Evolutionary conservation across 1,140 invertebrate species (phyloP), one percentile per base, ranked within the genome.

Genomic region (Zaprionus tsacasi): DNA sequence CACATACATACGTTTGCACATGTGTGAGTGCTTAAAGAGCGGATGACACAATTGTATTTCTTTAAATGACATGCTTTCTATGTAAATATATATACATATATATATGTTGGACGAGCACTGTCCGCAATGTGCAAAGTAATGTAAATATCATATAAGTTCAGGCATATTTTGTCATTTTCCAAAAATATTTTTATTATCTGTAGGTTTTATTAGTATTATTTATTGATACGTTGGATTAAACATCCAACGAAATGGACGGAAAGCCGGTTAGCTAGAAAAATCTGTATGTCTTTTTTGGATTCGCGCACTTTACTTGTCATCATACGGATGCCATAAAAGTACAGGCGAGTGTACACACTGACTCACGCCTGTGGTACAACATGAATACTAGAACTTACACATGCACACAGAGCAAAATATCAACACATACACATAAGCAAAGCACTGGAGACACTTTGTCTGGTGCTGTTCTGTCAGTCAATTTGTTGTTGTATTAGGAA

Each of bases 361-460:
- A 45, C 40, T 7, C 40, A 43, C 40, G 40, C n/a, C 21, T 21
- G 2, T 21, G 2, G n/a, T 13, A 45, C 40, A 15, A 38, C 11
- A 45, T 8, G n/a, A 45, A 45, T n/a, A 45, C 40, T 40, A 40
- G 38, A 12, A 45, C 40, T 7, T 7, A 17, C 40, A 45, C 40
- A 48, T n/a, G 15, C 48, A 55, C 6, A 21, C 50, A 55, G n/a
- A 50, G 1, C 17, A 0, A 5, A 52, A 52, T 7, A 56, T 56
- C 21, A 43, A 45, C 40, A 15, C 40, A 52, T 15, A 45, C n/a
- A 13, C 50, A 54, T 13, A 21, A 8, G 3, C 40, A 45, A 6
- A 15, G 40, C 38, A 70, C 56, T 70, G 57, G 68, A 63, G 56
- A 70, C 57, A 65, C 27, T 45, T 36, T 43, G 67, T 70, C 67